Conservation (phyloP, 2,888 invertebrate species). For the Oscheius sp. region DNA sequence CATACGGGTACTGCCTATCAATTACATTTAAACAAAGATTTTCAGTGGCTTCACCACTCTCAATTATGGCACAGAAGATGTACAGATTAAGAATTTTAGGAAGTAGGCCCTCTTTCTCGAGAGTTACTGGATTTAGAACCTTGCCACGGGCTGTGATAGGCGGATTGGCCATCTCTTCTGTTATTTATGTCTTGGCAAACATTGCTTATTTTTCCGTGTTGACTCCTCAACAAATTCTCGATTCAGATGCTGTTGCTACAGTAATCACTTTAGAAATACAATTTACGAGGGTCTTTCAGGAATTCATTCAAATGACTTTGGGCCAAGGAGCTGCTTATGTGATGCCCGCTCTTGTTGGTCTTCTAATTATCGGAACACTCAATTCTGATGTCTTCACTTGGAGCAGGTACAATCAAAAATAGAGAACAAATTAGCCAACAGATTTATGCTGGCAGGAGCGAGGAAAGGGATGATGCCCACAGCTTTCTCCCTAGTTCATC, state of each 20-base stretch:
- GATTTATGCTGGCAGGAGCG: conserved; percentile 57
- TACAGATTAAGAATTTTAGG: conserved; percentile 46
- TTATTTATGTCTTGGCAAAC: conserved; percentile 53
- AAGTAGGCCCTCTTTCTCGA: conserved; percentile 46
- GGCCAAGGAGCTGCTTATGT: conserved; percentile 49
- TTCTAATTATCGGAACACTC: conserved; percentile 54
- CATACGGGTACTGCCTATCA: conserved; percentile 50
- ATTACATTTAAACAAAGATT: conserved; percentile 52
- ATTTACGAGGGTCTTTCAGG: conserved; percentile 33
- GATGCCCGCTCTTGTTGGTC: conserved; percentile 55
- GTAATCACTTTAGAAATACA: conserved; percentile 29
- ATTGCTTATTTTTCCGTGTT: conserved; percentile 54
- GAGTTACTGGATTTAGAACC: conserved; percentile 49
- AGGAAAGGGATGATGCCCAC: conserved; percentile 56
- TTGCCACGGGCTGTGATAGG: conserved; percentile 50
- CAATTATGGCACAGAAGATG: conserved; percentile 58
- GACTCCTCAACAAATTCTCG: conserved; percentile 50
- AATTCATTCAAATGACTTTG: conserved; percentile 52
- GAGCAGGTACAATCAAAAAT: conserved; percentile 39
- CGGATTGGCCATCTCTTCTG: conserved; percentile 46
- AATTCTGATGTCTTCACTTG: conserved; percentile 57
- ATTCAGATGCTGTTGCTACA: conserved; percentile 51
- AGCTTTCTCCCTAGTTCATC: conserved; percentile 52
- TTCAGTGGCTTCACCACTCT: conserved; percentile 56
- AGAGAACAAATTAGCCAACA: conserved; percentile 1